phyloP scores from a whole-genome alignment of 2,113 vertebrate species.

The Onychostoma macrolepis region DNA sequence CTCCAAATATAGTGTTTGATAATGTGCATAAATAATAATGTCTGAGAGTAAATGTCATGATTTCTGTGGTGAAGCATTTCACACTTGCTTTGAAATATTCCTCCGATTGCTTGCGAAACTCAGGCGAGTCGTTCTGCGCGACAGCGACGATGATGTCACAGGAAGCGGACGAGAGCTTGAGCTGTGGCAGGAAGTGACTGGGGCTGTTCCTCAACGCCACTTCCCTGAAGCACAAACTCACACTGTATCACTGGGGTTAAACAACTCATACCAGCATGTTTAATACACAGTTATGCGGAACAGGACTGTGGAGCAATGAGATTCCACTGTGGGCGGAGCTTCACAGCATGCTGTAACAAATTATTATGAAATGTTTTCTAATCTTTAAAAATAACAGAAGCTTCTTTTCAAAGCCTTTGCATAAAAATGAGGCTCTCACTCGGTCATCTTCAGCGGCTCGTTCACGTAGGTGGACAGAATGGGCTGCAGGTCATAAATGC shows the following conservation, averaged over 20 bases:
- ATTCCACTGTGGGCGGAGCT: neutral
- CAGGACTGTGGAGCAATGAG: neutral
- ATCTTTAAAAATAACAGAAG: neutral
- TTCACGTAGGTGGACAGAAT: conserved; percentile 83
- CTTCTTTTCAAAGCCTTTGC: neutral
- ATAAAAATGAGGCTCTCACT: conserved; percentile 72
- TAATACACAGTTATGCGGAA: neutral
- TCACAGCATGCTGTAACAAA: neutral
- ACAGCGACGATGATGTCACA: conserved; percentile 80
- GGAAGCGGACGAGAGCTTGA: conserved; percentile 46
- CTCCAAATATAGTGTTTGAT: too few relatives aligned
- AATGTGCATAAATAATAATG: neutral
- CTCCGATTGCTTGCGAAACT: conserved; percentile 85
- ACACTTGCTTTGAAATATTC: conserved; percentile 82
- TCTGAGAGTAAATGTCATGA: neutral
- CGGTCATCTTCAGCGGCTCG: conserved; percentile 78
- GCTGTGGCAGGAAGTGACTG: conserved; percentile 66
- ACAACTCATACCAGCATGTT: too few relatives aligned
- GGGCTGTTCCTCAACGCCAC: conserved; percentile 89
- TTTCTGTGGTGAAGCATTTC: too few relatives aligned
- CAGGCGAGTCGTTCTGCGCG: conserved; percentile 87
- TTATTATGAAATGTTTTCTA: neutral
- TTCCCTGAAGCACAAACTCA: conserved; percentile 75
- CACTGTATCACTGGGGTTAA: too few relatives aligned
- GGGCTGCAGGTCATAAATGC: conserved; percentile 89